These are phyloP conservation scores for Subacronicta megacephala DNA, from an alignment of 2,888 invertebrate genomes.

Conservation along the genomic window DNA sequence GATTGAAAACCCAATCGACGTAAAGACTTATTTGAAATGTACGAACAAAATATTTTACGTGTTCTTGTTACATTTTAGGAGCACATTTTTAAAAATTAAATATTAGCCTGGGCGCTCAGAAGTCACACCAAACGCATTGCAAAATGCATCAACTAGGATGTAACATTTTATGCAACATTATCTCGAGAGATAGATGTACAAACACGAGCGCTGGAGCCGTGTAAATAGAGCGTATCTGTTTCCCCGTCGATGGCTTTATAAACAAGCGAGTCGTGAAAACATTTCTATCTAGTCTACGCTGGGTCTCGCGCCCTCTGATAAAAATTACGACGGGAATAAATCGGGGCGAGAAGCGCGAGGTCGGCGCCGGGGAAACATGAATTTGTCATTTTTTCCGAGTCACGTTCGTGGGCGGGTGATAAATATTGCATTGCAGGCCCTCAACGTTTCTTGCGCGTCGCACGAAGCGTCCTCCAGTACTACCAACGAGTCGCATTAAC, in stretches of 20 bases:
- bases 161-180: constrained; percentile 83
- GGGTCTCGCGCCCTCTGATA: constrained; percentile 83
- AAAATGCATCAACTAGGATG: constrained; percentile 39
- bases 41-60: constrained; percentile 51
- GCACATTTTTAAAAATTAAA: constrained; percentile 9
- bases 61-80: no score
- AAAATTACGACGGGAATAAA: constrained; percentile 87
- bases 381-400: constrained; percentile 89
- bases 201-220: constrained; percentile 75
- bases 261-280: constrained; percentile 87
- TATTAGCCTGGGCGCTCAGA: constrained; percentile 48
- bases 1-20: constrained; percentile 74
- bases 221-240: constrained; percentile 86
- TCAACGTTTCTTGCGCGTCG: constrained; percentile 73
- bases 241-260: constrained; percentile 86
- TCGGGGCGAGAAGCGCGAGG: constrained; percentile 71
- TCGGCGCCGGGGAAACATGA: constrained; percentile 79
- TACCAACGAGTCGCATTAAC: constrained; percentile 74
- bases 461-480: constrained; percentile 51
- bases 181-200: constrained; percentile 82
- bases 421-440: constrained; percentile 87
- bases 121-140: not conserved
- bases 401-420: constrained; percentile 87
- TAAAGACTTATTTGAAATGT: constrained; percentile 69
- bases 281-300: constrained; percentile 84